Base-by-base conservation (phyloP, 2,888 invertebrate species). In the Cecidostiba fungosa region DNA sequence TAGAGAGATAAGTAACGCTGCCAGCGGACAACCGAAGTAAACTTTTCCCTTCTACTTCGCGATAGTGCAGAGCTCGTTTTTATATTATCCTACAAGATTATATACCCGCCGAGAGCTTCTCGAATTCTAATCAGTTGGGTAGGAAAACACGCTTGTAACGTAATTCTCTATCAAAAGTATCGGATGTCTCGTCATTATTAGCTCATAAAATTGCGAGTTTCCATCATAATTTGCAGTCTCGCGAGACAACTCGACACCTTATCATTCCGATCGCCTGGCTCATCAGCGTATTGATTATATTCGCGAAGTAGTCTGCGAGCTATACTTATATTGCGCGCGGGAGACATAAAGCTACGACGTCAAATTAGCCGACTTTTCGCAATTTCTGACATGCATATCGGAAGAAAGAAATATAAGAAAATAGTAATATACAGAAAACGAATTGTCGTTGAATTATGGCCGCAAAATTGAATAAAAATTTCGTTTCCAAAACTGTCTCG, bases 1-100 rank as follows among this genome's bases (percentile, higher is more conserved):
- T 70, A 69, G 69, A 50, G 36, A 82, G 82, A 82, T 82, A 82
- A 82, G 77, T 82, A 69, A 70, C 47, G 77, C 69, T 19, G 16
- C 14, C 3, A 10, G 54, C n/a, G 54, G 54, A 69, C 43, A 36
- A 77, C 10, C 19, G 39, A 29, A 77, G 54, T 70, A 70, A 77
- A 50, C 50, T 70, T 69, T 39, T 62, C 62, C 29, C 26, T 26
- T 59, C 43, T 3, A 32, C 47, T 62, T 29, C 32, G 50, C 12
- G 26, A n/a, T 10, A 26, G n/a, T 62, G 23, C 62, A 23, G 10
- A 43, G 43, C 16, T 78, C 62, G 54, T 26, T 29, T 32, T 79
- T 29, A 26, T 6, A 26, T 79, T 69, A 29, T 70, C 8, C 32
- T 39, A 5, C 14, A 5, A 62, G 0, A 39, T 39, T 14, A 26